Evolutionary conservation across 2,888 invertebrate species (phyloP), one percentile per base, ranked within the genome.

Genomic region (Dasypolia templi): DNA sequence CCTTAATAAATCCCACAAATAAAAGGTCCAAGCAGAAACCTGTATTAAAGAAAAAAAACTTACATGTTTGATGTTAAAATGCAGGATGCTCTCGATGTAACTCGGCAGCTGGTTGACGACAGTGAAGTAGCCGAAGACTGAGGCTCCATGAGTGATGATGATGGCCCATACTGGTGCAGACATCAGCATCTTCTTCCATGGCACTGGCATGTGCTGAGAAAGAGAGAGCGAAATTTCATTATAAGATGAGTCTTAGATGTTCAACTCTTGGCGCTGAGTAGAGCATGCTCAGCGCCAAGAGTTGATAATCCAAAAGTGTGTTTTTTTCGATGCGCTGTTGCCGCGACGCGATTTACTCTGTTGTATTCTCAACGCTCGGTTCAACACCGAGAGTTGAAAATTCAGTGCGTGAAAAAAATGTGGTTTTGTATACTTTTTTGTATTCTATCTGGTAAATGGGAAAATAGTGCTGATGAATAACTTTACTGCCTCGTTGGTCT

Each of bases 121-220:
- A 19, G 98, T 98, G 94, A 98, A 98, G 95, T 98, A 98, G 0
- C 98, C 98, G 94, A 98, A 99, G 64, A 98, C 98, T 11, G 98
- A 98, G 72, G 98, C 97, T 0, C 97, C 98, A 90, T 98, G 98
- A 0, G 98, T 98, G 74, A 98, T 93, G 83, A 98, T 97, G 90
- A 98, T 98, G 22, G 98, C 98, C 98, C 98, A 98, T 9, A 98
- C 98, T 0, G 98, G 98, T 0, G 96, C 89, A 0, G 98, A 98
- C 2, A 97, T 95, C 58, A 98, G 91, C 86, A 99, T 95, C 32
- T 96, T 92, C 68, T 93, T 94, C 98, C 98, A 98, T 0, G 99
- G 99, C 0, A 98, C 98, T 55, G 97, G 91, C 88, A 90, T 89
- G 83, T 94, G 92, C 96, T 96, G 93, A 12, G 66, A 77, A 63